Evolutionary conservation across 37 sponge, comb jelly and placozoan genomes (phyloP), one percentile per base, ranked within the genome.

Genomic region (Mnemiopsis leidyi): DNA sequence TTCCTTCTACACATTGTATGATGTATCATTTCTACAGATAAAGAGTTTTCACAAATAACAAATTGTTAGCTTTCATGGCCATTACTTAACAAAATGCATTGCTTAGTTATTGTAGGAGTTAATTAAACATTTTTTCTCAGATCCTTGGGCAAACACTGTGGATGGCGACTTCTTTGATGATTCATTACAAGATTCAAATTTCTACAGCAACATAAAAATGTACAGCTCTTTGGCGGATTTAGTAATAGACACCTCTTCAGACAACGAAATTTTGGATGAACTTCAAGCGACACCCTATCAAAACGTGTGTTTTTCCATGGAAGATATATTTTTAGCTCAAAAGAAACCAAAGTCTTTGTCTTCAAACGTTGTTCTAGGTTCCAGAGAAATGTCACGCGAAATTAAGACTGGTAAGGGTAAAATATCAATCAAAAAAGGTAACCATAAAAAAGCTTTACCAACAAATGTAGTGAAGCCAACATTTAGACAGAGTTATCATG

Each of bases 121-220:
- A n/a, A n/a, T n/a, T n/a, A n/a, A n/a, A n/a, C n/a, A n/a, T n/a
- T 48, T 48, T 71, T 71, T 28, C 1, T 39, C 48, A 85, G 90
- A 85, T 39, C 90, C 90, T 13, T 85, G 90, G 90, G 90, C 33
- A 40, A 39, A 85, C 36, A 85, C 61, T 28, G 39, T 61, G 1
- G 90, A 33, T 23, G 90, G 61, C 9, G 40, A 85, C 90, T 85
- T 85, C 30, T 85, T 85, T 40, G 90, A 85, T n/a, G 90, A 85
- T 40, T 40, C 90, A 40, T 26, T 85, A 25, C 90, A 85, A 39
- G 90, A 85, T 39, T 38, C 79, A 77, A 34, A 1, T 31, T 77
- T 21, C 29, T 85, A 40, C 35, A 33, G 25, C 40, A 85, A 21
- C 61, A 40, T 40, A 23, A 85, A 85, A 29, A 38, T 85, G 61